Evolutionary conservation across 2,888 invertebrate genomes (phyloP).

Genomic region (Diaphora mendica): DNA sequence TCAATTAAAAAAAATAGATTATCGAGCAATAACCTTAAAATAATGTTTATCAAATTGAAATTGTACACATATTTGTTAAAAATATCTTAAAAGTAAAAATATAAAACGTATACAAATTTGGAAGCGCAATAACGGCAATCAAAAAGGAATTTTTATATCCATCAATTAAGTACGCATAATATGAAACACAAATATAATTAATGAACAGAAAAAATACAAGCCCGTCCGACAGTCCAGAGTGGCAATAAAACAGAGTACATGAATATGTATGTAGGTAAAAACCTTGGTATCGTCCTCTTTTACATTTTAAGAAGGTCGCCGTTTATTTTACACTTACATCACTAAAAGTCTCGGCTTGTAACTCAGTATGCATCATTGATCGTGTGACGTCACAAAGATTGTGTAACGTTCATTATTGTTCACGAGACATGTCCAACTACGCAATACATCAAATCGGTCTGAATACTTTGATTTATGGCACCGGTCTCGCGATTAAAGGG

Average conservation of each 20-base stretch:
- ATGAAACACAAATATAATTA: slow-evolving; percentile 34
- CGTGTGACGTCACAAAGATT: slow-evolving; percentile 43
- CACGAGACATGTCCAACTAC: slow-evolving; percentile 29
- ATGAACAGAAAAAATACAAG: slow-evolving; percentile 37
- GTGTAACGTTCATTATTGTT: slow-evolving; percentile 28
- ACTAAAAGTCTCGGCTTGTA: slow-evolving; percentile 46
- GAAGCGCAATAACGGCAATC: slow-evolving; percentile 4
- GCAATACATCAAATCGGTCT: slow-evolving; percentile 19
- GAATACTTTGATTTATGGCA: slow-evolving; percentile 10
- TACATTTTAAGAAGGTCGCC: slow-evolving; percentile 49
- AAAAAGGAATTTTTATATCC: slow-evolving; percentile 14
- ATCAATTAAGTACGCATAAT: slow-evolving; percentile 9
- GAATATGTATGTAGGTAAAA: slow-evolving; percentile 28
- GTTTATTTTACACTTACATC: slow-evolving; percentile 51
- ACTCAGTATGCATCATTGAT: slow-evolving; percentile 47
- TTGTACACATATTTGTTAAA: background rate
- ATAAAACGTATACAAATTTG: background rate
- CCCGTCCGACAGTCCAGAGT: slow-evolving; percentile 24
- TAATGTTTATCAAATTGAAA: background rate
- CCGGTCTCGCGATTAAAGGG: background rate
- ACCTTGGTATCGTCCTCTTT: slow-evolving; percentile 47
- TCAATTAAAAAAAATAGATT: too few species aligned
- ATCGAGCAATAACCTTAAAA: background rate
- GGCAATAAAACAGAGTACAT: slow-evolving; percentile 38
- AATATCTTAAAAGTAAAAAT: background rate